Conservation (phyloP, 2,113 vertebrate genomes). For the Variabilichromis moorii region DNA sequence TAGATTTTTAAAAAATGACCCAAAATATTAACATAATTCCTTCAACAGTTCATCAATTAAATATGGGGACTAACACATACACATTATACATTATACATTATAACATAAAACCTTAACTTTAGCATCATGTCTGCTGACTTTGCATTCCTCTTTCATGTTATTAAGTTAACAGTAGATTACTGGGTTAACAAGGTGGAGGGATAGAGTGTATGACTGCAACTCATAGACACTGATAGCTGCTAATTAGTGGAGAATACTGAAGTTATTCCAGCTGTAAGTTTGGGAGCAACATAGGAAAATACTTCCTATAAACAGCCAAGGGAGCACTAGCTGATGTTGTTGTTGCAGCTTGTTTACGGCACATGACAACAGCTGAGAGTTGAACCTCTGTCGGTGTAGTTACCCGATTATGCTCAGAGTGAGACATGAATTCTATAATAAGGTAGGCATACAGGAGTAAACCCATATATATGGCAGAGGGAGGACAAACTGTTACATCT, state of each 20-base stretch:
- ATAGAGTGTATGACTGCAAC: background rate
- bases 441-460: background rate
- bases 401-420: accelerated
- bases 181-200: background rate
- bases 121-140: background rate
- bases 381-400: accelerated
- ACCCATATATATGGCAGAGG: background rate
- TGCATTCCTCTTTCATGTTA: background rate
- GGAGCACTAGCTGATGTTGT: accelerated
- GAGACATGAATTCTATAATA: background rate
- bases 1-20: background rate
- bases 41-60: background rate
- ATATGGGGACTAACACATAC: too few relatives aligned
- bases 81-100: too few relatives aligned
- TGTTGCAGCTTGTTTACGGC: background rate
- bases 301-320: background rate
- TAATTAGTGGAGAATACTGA: background rate
- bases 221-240: background rate
- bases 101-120: background rate
- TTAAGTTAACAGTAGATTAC: background rate
- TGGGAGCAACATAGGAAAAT: background rate
- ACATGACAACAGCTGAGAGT: background rate
- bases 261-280: accelerated
- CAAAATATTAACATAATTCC: background rate
- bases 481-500: background rate